phyloP scores from a whole-genome alignment of 2,797 vertebrate species.

The Harpagifer antarcticus region DNA sequence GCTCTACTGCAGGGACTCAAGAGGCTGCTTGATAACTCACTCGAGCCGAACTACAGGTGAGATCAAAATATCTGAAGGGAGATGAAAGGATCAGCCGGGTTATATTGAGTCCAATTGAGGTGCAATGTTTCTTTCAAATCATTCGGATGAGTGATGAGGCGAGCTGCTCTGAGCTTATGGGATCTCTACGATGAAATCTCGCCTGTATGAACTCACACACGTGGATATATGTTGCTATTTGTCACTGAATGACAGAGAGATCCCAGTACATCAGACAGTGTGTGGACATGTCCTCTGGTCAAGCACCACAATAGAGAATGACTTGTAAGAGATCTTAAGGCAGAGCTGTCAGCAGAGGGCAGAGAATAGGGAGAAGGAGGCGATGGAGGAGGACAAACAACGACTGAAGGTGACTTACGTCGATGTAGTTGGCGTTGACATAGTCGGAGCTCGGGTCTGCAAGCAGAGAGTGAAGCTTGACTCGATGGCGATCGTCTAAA shows the following conservation, averaged over 20 bases:
- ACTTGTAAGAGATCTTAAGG: slow-evolving; percentile 11
- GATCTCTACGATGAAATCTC: slow-evolving; percentile 42
- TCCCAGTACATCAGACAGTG: not conserved
- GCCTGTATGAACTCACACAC: not conserved
- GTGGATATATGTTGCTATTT: not conserved
- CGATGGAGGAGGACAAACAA: not conserved
- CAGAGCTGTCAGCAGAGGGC: slow-evolving; percentile 14
- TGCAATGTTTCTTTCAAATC: slow-evolving; percentile 33
- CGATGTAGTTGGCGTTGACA: slow-evolving; percentile 96
- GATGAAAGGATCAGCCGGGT: slow-evolving; percentile 63
- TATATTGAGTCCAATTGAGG: slow-evolving; percentile 14
- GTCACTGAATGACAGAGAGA: slow-evolving; percentile 24
- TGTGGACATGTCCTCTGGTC: slow-evolving; percentile 21
- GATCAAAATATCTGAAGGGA: slow-evolving; percentile 58
- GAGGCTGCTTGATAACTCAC: slow-evolving; percentile 34
- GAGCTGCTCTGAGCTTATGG: slow-evolving; percentile 39
- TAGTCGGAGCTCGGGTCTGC: slow-evolving; percentile 94
- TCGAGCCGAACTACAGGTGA: slow-evolving; percentile 54
- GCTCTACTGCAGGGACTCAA: slow-evolving; percentile 31
- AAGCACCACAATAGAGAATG: slow-evolving; percentile 7
- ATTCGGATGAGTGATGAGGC: slow-evolving; percentile 41
- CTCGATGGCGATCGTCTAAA: slow-evolving; percentile 93
- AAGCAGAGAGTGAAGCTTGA: slow-evolving; percentile 93
- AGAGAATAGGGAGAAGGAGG: not conserved
- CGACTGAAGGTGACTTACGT: slow-evolving; percentile 86